These are phyloP conservation scores for Monopterus albus DNA, from an alignment of 2,113 vertebrate genomes.

Conservation along the genomic window DNA sequence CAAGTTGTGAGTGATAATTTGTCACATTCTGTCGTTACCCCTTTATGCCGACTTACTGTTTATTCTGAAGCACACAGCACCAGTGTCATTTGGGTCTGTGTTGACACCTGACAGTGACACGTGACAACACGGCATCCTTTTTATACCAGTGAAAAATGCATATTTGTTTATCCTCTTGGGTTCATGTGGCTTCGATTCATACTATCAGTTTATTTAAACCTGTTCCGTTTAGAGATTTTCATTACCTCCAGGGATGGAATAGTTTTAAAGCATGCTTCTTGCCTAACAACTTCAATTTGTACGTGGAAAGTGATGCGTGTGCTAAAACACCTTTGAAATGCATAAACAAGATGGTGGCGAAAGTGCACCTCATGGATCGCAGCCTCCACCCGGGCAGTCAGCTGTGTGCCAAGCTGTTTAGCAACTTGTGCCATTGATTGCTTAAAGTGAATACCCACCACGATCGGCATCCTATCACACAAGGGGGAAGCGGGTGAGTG, in stretches of 20 bases:
- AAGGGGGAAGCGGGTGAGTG: constrained; percentile 62
- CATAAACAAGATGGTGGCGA: constrained; percentile 19
- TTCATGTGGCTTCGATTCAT: neutral
- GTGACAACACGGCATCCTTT: constrained; percentile 32
- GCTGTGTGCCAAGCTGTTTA: constrained; percentile 58
- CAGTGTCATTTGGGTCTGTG: constrained; percentile 32
- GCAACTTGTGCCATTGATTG: constrained; percentile 78
- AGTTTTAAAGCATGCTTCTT: constrained; percentile 21
- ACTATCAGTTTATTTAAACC: neutral
- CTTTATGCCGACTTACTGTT: constrained; percentile 51
- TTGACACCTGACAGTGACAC: constrained; percentile 59
- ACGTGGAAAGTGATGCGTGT: neutral
- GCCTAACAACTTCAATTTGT: neutral
- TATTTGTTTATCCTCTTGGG: constrained; percentile 20
- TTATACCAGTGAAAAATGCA: constrained; percentile 10
- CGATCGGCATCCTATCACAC: constrained; percentile 81
- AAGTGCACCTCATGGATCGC: constrained; percentile 38
- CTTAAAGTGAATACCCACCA: constrained; percentile 69
- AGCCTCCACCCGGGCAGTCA: constrained; percentile 24
- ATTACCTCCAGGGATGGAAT: neutral
- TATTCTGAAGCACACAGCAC: constrained; percentile 16
- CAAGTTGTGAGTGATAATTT: constrained; percentile 67
- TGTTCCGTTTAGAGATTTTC: constrained; percentile 10
- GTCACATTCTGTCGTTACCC: constrained; percentile 65
- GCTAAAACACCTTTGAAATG: constrained; percentile 15